Evolutionary conservation across 2,797 vertebrate genomes (phyloP).

Genomic region (Lophotriccus pileatus): DNA sequence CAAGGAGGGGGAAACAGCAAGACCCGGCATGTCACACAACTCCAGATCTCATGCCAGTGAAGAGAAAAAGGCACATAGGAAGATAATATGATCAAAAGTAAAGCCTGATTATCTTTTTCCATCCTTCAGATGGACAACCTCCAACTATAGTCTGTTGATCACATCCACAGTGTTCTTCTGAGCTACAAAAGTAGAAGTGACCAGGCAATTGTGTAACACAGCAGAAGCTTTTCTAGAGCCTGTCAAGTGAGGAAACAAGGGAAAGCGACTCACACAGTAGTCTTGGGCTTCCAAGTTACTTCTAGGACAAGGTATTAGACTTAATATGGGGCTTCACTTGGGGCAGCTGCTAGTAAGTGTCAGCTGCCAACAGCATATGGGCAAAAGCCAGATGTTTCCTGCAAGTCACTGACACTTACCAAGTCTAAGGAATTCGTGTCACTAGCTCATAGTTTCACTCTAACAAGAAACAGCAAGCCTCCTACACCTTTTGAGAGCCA

Average conservation of each 20-base stretch:
- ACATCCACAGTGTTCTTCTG: background rate
- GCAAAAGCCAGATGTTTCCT: slow-evolving; percentile 54
- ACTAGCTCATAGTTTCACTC: slow-evolving; percentile 43
- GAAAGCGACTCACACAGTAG: background rate
- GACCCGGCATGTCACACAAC: background rate
- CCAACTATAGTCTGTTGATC: background rate
- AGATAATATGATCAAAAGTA: background rate
- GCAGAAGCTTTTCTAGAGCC: background rate
- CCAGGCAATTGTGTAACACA: background rate
- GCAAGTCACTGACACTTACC: slow-evolving; percentile 22
- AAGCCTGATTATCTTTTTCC: background rate
- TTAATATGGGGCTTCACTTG: background rate
- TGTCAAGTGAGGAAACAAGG: background rate
- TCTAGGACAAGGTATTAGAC: background rate
- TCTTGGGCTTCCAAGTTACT: background rate
- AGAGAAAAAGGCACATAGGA: background rate
- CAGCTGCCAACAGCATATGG: background rate
- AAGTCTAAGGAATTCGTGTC: slow-evolving; percentile 48
- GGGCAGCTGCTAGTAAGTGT: background rate
- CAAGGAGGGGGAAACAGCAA: background rate
- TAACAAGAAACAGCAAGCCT: slow-evolving; percentile 51
- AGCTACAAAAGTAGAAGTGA: background rate
- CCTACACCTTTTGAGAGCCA: slow-evolving; percentile 37
- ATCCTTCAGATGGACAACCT: background rate
- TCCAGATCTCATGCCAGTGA: background rate